Base-by-base conservation (phyloP, 2,888 invertebrate genomes). In the Drosophila hamatofila region DNA sequence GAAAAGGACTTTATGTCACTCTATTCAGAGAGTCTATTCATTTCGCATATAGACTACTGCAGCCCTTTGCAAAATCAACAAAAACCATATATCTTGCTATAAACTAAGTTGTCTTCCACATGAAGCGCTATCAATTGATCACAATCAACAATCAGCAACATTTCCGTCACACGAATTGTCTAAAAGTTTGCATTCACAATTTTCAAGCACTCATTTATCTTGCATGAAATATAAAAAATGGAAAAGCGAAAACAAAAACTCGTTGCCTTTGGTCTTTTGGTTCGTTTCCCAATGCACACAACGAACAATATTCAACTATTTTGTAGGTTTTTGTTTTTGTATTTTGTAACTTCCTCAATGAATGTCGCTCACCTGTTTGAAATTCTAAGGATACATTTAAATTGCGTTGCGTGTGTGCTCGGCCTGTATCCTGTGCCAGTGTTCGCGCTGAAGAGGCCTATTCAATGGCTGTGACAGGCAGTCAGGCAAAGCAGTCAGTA, bases 321-420 rank as follows among this genome's bases (percentile, higher is more conserved):
- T 46, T 44, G 37, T 35, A 3, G 18, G 48, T 62, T 65, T 72
- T 57, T 49, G 62, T 55, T 64, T 63, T 78, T 55, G n/a, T n/a
- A n/a, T 30, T 30, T 30, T 48, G 71, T 56, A 39, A 72, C 60
- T 65, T 77, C 55, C 61, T 55, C 58, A 75, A 79, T 79, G 80
- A 71, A 66, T 75, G 81, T 81, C 71, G 77, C 83, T 87, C 81
- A 87, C 87, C 87, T 87, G 87, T 86, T 89, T 85, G 76, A 78
- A 89, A 89, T 89, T 83, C 86, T 87, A 87, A 85, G 87, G 90
- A 87, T 80, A 81, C 87, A 87, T 87, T 87, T 83, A 83, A 81
- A 88, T 72, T 84, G 81, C 82, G 80, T 85, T 88, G 82, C 85
- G 83, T 68, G 76, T 75, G 80, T 78, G 75, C 64, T 71, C 61